Evolutionary conservation across 2,797 vertebrate species (phyloP), one percentile per base, ranked within the genome.

Genomic region (Parauchenoglanis ngamensis): DNA sequence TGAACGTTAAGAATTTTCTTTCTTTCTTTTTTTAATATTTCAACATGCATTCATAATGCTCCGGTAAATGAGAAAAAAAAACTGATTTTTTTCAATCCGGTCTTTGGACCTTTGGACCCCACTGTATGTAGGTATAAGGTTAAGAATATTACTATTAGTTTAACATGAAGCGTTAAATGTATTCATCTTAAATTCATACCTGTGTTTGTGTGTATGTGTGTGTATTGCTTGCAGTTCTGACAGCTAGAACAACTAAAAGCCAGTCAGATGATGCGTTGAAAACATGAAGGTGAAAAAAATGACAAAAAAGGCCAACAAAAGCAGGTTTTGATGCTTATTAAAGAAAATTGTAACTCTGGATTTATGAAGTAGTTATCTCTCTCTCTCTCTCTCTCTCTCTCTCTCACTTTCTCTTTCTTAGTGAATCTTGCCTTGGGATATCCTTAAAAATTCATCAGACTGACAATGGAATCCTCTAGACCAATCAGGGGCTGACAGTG

Each of bases 401-500:
- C 90, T 95, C 93, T 95, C 52, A 72, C 77, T 85, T 79, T 85
- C 61, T 44, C 59, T 89, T 84, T 95, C 94, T 93, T 90, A 93
- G 94, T 91, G 94, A 95, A 92, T 93, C 93, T 94, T 94, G 95
- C 95, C 96, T 94, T 94, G 91, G 95, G 95, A 97, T 95, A 95
- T 95, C 95, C 95, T 95, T 94, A 0, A 96, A 97, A 94, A 95
- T 95, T 95, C 94, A 97, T 96, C 96, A 96, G 95, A 95, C 93
- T 95, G 93, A 96, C 95, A 96, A 93, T 94, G 90, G 92, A 96
- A 96, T 95, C 93, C 93, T 95, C 95, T 94, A 93, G 85, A 93
- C 93, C 95, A 94, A 96, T 96, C 95, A 93, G 91, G 90, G 73
- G 93, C 91, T 95, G 90, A 95, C 91, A 93, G 94, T 90, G 92